These are phyloP conservation scores for Camptogramma bilineatum DNA, from an alignment of 2,888 invertebrate species.

Conservation along the genomic window DNA sequence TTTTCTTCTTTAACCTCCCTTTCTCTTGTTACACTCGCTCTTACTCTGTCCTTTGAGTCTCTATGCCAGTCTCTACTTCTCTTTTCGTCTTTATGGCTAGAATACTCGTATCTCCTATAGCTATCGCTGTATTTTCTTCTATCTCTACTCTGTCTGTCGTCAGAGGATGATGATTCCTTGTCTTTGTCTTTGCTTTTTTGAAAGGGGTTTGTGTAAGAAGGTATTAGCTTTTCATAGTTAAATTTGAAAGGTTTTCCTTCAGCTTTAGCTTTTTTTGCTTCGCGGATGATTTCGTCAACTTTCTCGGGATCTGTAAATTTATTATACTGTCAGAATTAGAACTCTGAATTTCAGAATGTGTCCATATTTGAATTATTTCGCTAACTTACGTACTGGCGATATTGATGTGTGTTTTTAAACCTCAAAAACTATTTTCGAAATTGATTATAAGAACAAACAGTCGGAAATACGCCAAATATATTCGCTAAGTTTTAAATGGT, in stretches of 20 bases:
- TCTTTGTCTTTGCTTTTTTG: constrained; percentile 59
- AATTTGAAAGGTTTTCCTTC: constrained; percentile 78
- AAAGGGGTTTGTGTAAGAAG: constrained; percentile 78
- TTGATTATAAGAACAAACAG: background rate
- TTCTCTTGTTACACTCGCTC: constrained; percentile 31
- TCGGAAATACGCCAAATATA: background rate
- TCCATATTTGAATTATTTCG: no score
- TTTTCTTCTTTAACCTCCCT: constrained; percentile 32
- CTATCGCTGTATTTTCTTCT: constrained; percentile 48
- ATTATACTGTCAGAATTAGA: constrained; percentile 4
- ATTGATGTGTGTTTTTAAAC: background rate
- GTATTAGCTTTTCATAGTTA: constrained; percentile 74
- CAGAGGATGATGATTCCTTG: constrained; percentile 26
- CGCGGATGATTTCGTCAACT: constrained; percentile 75
- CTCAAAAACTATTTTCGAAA: background rate
- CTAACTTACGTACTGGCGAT: no score
- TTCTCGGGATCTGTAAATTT: constrained; percentile 68
- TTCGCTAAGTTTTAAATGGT: background rate
- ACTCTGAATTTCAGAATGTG: background rate
- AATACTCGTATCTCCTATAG: constrained; percentile 33
- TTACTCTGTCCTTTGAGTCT: constrained; percentile 40
- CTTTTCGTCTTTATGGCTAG: constrained; percentile 33
- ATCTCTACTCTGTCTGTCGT: constrained; percentile 50
- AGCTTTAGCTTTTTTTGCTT: constrained; percentile 74
- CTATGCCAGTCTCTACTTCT: constrained; percentile 32